A percentile compares a stretch with the other conserved stretches of the same genome.
Conservation (phyloP, 2,113 vertebrate genomes). For the Coturnix japonica region DNA sequence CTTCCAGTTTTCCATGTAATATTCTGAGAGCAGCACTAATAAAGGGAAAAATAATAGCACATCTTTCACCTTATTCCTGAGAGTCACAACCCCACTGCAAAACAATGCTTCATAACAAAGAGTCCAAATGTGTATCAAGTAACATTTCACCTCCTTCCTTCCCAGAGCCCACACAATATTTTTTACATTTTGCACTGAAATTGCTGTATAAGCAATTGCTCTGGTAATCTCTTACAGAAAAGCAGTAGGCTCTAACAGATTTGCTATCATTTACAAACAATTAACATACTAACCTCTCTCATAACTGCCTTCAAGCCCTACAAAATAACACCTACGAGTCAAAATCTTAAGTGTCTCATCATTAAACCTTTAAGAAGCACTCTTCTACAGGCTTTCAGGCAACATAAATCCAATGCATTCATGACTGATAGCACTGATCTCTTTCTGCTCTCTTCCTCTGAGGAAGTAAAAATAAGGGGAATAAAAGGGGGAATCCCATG, state of each 20-base stretch:
- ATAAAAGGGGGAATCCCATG: not conserved
- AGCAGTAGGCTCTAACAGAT: not conserved
- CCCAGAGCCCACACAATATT: not conserved
- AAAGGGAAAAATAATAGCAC: not conserved
- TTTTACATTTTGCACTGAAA: not conserved
- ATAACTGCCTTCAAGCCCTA: not conserved
- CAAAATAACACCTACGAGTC: not conserved
- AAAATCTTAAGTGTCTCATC: not conserved
- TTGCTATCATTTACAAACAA: not conserved
- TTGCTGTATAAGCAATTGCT: not conserved
- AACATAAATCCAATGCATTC: not conserved
- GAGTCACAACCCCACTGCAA: not conserved
- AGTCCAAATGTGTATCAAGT: not conserved
- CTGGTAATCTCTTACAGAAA: not conserved
- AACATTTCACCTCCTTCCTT: not conserved
- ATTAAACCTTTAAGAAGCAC: not conserved
- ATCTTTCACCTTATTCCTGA: not conserved
- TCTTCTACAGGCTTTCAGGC: not conserved
- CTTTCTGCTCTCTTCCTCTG: not conserved
- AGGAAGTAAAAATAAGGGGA: not conserved
- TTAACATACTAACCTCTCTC: not conserved
- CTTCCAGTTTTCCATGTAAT: not conserved
- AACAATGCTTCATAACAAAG: not conserved
- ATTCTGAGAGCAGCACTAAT: not conserved
- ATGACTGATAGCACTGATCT: not conserved